phyloP scores from a whole-genome alignment of 2,113 vertebrate species.

The Elgaria multicarinata region DNA sequence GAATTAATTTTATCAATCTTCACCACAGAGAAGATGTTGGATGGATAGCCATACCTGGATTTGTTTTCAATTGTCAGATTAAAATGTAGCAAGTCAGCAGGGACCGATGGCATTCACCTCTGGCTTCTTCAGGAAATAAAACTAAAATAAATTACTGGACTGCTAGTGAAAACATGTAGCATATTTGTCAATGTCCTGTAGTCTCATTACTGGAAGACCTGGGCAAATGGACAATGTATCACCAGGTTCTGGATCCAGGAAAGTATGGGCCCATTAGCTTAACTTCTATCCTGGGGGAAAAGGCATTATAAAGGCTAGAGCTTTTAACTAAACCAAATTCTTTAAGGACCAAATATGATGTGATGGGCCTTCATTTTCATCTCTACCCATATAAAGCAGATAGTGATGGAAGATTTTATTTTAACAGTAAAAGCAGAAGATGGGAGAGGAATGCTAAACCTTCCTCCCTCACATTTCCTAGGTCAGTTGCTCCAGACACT shows the following conservation, averaged over 20 bases:
- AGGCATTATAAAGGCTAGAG: neutral
- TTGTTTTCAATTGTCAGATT: neutral
- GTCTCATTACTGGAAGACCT: neutral
- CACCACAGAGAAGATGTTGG: neutral
- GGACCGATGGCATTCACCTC: neutral
- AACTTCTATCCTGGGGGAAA: neutral
- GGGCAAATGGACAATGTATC: neutral
- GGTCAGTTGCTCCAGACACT: too few relatives aligned
- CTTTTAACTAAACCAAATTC: neutral
- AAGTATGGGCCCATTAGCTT: neutral
- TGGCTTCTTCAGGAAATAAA: neutral
- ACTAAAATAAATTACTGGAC: neutral
- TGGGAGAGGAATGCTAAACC: neutral
- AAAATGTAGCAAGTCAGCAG: neutral
- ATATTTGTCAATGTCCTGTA: neutral
- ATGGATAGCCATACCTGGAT: neutral
- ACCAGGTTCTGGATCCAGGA: neutral
- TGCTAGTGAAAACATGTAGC: neutral
- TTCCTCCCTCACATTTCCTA: neutral
- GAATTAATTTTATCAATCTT: neutral
- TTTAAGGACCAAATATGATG: neutral
- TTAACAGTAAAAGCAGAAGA: neutral
- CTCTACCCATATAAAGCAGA: neutral
- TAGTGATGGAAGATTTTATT: neutral
- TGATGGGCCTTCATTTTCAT: neutral